Percentiles rank a stretch among this genome's conserved stretches.
phyloP scores from a whole-genome alignment of 2,113 vertebrate species.

The Motacilla tschutschensis region DNA sequence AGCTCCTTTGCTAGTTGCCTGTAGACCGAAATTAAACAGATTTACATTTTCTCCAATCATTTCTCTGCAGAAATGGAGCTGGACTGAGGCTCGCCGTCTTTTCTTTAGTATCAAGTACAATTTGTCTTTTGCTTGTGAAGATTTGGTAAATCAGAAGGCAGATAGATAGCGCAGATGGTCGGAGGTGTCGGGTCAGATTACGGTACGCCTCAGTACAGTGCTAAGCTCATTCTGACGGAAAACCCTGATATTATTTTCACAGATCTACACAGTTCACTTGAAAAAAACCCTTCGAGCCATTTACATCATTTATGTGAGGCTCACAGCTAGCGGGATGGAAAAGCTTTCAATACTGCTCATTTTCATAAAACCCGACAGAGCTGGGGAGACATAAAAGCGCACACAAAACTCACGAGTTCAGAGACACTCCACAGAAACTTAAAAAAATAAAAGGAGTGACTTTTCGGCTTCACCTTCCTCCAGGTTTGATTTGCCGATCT shows the following conservation, averaged over 20 bases:
- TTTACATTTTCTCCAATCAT: slow-evolving; percentile 54
- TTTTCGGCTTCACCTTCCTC: background rate
- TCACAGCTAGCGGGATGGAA: slow-evolving; percentile 82
- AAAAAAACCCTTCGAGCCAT: slow-evolving; percentile 81
- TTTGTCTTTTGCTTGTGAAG: slow-evolving; percentile 84
- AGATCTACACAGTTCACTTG: slow-evolving; percentile 81
- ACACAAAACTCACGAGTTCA: slow-evolving; percentile 19
- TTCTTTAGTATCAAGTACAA: slow-evolving; percentile 92
- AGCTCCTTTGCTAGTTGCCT: background rate
- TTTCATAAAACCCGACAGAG: slow-evolving; percentile 72
- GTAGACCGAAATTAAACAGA: slow-evolving; percentile 45
- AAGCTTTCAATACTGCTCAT: slow-evolving; percentile 84
- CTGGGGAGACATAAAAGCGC: slow-evolving; percentile 23
- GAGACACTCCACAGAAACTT: slow-evolving; percentile 5
- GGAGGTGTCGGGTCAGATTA: slow-evolving; percentile 98
- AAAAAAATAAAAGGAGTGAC: background rate
- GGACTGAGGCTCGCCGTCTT: slow-evolving; percentile 49
- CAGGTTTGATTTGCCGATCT: background rate
- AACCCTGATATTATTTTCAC: slow-evolving; percentile 97
- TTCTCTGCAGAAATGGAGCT: slow-evolving; percentile 2
- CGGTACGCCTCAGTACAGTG: slow-evolving; percentile 91
- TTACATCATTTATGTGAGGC: slow-evolving; percentile 87
- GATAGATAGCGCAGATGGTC: slow-evolving; percentile 98
- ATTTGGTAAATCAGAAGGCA: slow-evolving; percentile 95
- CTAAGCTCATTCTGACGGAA: slow-evolving; percentile 96